Evolutionary conservation across 2,888 invertebrate genomes (phyloP), one percentile per base, ranked within the genome.

Genomic region (Sinotaia quadrata): DNA sequence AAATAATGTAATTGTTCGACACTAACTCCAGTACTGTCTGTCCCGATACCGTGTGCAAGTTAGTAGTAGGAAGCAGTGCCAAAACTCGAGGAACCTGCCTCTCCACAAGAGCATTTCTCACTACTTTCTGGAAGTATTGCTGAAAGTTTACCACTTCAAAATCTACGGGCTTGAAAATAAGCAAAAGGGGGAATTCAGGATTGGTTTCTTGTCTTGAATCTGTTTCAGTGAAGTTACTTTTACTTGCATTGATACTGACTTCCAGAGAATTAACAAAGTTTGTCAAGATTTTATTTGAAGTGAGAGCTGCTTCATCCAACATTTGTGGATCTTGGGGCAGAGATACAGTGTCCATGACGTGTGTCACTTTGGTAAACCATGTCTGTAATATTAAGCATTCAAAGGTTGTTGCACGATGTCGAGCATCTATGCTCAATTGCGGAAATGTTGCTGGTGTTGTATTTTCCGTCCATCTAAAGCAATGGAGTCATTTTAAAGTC

Each of bases 121-220:
- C 10, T 18, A 31, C 54, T 47, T 44, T 56, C 44, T 52, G 56
- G 33, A 65, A 56, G 31, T 65, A 65, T 33, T 56, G 54, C 56
- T 56, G 56, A 15, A 65, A 65, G 44, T 34, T 56, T 18, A 56
- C 10, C 31, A 44, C 4, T 21, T 33, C 29, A 21, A 63, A 52
- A 31, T 56, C 44, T 18, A 65, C 56, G 2, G 65, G 65, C 33
- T 65, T 41, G 33, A 65, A 65, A n/a, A 56, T 33, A 36, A 65
- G 33, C 21, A 65, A 21, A 24, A 8, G 10, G 27, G 54, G 10
- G 47, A 7, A n/a, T n/a, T n/a, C n/a, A n/a, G n/a, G n/a, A n/a
- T n/a, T n/a, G n/a, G n/a, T n/a, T n/a, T n/a, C n/a, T n/a, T n/a
- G n/a, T n/a, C n/a, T n/a, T n/a, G n/a, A n/a, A n/a, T n/a, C n/a